Evolutionary conservation across 2,888 invertebrate species (phyloP).

Genomic region (Mycalesis mineus): DNA sequence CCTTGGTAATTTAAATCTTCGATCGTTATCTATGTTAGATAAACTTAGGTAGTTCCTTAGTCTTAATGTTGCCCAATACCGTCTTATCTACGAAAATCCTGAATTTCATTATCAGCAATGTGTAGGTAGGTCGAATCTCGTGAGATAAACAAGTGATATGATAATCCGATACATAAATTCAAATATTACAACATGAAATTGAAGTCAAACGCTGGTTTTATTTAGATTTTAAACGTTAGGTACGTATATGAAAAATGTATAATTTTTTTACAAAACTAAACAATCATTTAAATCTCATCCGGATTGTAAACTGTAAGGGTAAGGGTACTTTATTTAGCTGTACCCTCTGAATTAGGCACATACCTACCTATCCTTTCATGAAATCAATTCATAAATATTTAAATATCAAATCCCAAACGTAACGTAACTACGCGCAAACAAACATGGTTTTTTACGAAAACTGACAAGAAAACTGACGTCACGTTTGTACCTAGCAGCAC

Average conservation of each 20-base stretch:
- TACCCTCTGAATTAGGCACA: no score
- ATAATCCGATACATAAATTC: constrained; percentile 5
- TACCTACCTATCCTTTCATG: no score
- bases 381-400: no score
- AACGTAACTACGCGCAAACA: no score
- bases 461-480: background rate
- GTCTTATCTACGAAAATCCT: constrained; percentile 10
- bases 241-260: no score
- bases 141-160: constrained; percentile 21
- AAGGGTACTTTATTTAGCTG: no score
- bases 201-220: background rate
- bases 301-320: no score
- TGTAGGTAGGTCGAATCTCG: background rate
- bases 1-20: background rate
- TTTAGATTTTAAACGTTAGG: no score
- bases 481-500: background rate
- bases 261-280: no score
- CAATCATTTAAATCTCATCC: no score
- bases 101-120: background rate
- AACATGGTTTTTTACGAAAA: no score
- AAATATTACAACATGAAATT: constrained; percentile 5
- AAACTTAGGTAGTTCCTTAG: background rate
- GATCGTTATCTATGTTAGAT: background rate
- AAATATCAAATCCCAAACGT: no score
- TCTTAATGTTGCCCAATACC: background rate